Base-by-base conservation (phyloP, 1,140 invertebrate species). In the Brachionus rubens region DNA sequence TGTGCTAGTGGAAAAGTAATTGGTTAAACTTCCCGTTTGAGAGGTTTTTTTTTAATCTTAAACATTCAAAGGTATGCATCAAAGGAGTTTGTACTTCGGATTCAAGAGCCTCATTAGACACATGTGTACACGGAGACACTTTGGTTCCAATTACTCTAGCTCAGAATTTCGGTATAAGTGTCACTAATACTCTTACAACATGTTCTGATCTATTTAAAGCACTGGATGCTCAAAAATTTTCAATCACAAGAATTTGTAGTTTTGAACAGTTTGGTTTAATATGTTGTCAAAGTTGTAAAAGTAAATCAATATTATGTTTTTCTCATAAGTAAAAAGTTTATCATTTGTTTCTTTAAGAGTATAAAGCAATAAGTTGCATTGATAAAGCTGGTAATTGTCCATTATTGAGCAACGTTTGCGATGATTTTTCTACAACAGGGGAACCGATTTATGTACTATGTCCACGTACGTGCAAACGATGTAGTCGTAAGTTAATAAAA, bases 201-300 rank as follows among this genome's bases (percentile, higher is more conserved):
- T 67, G 62, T 26, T 19, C n/a, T 3, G 43, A 41, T 5, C 43
- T 67, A 10, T 67, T 67, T 47, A 47, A 36, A 41, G 16, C n/a
- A 24, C 14, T 30, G 6, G 28, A 36, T 9, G 10, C 21, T 5
- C 10, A 19, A 12, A 67, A 67, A 36, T 21, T 24, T 33, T 14
- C 28, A 19, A 24, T 67, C 7, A 26, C 19, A 2, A 14, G 28
- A 10, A 36, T 24, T 24, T 67, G 62, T 40, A 19, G 28, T 9
- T 16, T 24, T 67, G 6, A n/a, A 14, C n/a, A 12, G 4, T n/a
- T 67, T 43, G 21, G 19, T 7, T 21, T 4, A 36, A 6, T n/a
- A 7, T 67, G 62, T 6, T 67, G 62, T 67, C 62, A 47, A 67
- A 47, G 36, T 6, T 67, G 62, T 40, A 67, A 36, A 67, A 67